These are phyloP conservation scores for Synergus itoensis DNA, from an alignment of 2,888 invertebrate species.

Conservation along the genomic window DNA sequence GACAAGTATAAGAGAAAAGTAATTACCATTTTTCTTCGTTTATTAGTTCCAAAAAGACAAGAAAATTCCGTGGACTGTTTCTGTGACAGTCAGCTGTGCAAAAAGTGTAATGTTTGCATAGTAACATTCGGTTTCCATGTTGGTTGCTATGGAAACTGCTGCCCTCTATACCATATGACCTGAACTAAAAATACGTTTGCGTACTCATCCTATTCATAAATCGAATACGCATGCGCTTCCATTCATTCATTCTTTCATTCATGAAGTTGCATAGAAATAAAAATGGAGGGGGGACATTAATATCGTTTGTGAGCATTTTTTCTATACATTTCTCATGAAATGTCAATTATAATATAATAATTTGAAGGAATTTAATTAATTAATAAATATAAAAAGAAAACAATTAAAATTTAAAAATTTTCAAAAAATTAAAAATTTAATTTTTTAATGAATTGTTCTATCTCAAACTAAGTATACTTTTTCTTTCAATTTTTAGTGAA, in stretches of 20 bases:
- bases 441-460: neutral
- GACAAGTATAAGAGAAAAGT: neutral
- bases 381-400: neutral
- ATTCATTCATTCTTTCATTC: neutral
- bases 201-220: constrained; percentile 11
- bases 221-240: neutral
- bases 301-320: neutral
- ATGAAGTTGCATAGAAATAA: neutral
- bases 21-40: constrained; percentile 26
- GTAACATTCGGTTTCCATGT: constrained; percentile 27
- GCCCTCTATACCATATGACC: constrained; percentile 32
- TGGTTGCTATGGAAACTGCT: constrained; percentile 44
- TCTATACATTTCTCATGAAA: neutral
- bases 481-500: too few relatives aligned
- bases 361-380: neutral
- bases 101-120: constrained; percentile 26
- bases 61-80: neutral
- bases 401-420: neutral
- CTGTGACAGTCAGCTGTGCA: neutral
- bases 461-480: too few relatives aligned
- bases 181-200: neutral
- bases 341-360: neutral
- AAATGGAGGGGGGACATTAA: neutral
- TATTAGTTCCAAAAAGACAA: neutral
- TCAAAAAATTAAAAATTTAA: neutral